These are phyloP conservation scores for Ligdia adustata DNA, from an alignment of 2,888 invertebrate species.

Conservation along the genomic window DNA sequence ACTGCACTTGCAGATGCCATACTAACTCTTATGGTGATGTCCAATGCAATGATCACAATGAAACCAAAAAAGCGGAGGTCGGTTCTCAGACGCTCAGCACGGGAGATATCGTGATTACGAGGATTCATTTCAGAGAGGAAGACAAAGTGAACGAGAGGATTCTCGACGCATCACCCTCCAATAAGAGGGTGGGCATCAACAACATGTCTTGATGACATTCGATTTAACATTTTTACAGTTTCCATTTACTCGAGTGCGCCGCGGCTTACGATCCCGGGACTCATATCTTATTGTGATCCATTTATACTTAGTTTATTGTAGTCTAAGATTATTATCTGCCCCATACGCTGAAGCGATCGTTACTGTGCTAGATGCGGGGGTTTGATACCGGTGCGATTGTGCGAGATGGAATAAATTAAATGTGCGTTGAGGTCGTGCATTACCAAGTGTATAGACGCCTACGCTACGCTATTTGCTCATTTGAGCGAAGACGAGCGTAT, in stretches of 20 bases:
- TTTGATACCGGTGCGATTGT: slow-evolving; percentile 63
- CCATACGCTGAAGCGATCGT: slow-evolving; percentile 45
- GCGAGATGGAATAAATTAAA: slow-evolving; percentile 73
- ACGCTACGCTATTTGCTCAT: slow-evolving; percentile 78
- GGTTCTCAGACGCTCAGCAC: slow-evolving; percentile 95
- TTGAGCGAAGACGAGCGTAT: slow-evolving; percentile 74
- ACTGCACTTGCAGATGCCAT: slow-evolving; percentile 85
- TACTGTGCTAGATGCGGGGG: slow-evolving; percentile 53
- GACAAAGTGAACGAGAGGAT: slow-evolving; percentile 76
- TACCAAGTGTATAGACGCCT: slow-evolving; percentile 67
- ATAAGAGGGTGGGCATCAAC: slow-evolving; percentile 71
- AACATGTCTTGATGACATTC: slow-evolving; percentile 76
- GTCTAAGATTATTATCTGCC: slow-evolving; percentile 37
- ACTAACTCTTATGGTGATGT: slow-evolving; percentile 66
- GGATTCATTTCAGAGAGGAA: slow-evolving; percentile 86
- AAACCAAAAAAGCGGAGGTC: slow-evolving; percentile 78
- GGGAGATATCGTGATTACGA: slow-evolving; percentile 96
- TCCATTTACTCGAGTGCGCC: slow-evolving; percentile 75
- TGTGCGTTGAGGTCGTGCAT: slow-evolving; percentile 69
- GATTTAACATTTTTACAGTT: slow-evolving; percentile 49
- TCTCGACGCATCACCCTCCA: slow-evolving; percentile 72
- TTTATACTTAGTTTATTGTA: slow-evolving; percentile 54
- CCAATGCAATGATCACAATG: slow-evolving; percentile 76
- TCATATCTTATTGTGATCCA: slow-evolving; percentile 70
- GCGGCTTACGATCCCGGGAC: slow-evolving; percentile 61